Percentiles rank a stretch among this genome's conserved stretches.
Conservation (phyloP, 2,797 vertebrate species). For the Muscicapa comitata region DNA sequence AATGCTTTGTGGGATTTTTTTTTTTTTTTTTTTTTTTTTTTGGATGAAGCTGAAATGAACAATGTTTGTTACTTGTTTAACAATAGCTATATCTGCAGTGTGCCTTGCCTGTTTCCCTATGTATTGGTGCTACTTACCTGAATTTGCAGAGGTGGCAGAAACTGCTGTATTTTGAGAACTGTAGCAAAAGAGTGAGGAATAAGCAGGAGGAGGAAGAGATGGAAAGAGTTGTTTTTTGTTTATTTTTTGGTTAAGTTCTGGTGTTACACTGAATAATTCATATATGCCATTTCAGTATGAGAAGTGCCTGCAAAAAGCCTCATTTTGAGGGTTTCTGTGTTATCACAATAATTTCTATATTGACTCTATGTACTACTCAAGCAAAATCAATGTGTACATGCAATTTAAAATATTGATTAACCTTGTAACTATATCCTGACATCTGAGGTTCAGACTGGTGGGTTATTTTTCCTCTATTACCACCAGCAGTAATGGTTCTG, state of each 20-base stretch:
- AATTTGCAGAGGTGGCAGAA: constrained; percentile 32
- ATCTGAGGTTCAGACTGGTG: not conserved
- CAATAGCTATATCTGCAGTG: not conserved
- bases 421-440: constrained; percentile 22
- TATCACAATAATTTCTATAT: constrained; percentile 17
- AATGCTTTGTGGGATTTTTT: not conserved
- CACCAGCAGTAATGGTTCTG: not conserved
- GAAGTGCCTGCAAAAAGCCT: not conserved
- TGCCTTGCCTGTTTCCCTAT: not conserved
- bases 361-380: not conserved
- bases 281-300: not conserved
- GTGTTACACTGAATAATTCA: not conserved
- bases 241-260: not conserved
- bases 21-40: not conserved
- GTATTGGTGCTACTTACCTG: not conserved
- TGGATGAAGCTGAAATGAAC: not conserved
- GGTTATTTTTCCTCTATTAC: not conserved
- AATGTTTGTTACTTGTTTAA: not conserved
- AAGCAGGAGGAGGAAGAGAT: not conserved
- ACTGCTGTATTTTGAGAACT: not conserved
- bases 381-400: not conserved
- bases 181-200: not conserved
- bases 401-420: constrained; percentile 53
- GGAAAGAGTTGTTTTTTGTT: not conserved
- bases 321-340: not conserved